A percentile compares a stretch with the other conserved stretches of the same genome.
phyloP scores from a whole-genome alignment of 1,140 invertebrate genomes.

The Branchinecta lynchi region DNA sequence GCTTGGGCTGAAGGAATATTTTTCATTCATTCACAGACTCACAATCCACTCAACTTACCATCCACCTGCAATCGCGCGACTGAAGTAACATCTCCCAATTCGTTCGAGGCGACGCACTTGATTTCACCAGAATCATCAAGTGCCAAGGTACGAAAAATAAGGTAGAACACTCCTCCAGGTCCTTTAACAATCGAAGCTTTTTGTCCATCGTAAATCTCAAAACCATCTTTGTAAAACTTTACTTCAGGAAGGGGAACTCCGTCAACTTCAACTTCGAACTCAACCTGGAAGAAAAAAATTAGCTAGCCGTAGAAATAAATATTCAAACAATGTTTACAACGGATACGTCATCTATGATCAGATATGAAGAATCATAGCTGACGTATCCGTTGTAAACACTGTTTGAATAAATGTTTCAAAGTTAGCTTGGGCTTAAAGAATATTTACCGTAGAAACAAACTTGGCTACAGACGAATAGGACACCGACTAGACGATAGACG shows the following conservation, averaged over 20 bases:
- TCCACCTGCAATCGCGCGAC: slow-evolving; percentile 54
- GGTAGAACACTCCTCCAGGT: slow-evolving; percentile 16
- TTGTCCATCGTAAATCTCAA: slow-evolving; percentile 22
- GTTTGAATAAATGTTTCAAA: no score
- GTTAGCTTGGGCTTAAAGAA: no score
- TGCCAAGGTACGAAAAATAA: slow-evolving; percentile 25
- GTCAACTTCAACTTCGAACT: slow-evolving; percentile 60
- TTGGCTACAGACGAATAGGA: no score
- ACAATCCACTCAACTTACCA: slow-evolving; percentile 32
- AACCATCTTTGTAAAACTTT: slow-evolving; percentile 79
- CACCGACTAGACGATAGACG: no score
- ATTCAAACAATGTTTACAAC: no score
- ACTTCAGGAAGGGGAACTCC: slow-evolving; percentile 70
- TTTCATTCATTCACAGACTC: no score
- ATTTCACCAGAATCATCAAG: slow-evolving; percentile 42
- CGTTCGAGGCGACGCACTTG: slow-evolving; percentile 70
- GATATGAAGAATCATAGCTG: no score
- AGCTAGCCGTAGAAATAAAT: no score
- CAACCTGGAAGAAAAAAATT: slow-evolving; percentile 37
- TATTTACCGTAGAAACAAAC: no score
- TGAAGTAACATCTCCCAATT: slow-evolving; percentile 56
- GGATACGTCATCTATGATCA: no score
- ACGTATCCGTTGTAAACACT: no score
- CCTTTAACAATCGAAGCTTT: slow-evolving; percentile 10
- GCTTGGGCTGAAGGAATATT: no score